phyloP scores from a whole-genome alignment of 2,888 invertebrate species.

The Cremastinae sp. region DNA sequence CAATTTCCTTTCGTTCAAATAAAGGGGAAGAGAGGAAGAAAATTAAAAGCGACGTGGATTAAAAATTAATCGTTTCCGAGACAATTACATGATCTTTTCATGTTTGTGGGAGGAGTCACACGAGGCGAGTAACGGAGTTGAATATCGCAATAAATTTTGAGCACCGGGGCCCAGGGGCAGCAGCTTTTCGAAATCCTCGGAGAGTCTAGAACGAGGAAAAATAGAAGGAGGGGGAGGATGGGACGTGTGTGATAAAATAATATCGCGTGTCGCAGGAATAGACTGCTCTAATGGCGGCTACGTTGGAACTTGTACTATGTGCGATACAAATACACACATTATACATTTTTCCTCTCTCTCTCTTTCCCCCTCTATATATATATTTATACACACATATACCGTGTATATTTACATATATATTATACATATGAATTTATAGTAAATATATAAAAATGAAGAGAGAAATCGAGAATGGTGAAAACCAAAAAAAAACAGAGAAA shows the following conservation, averaged over 20 bases:
- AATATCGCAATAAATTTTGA: too few relatives aligned
- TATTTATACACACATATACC: constrained; percentile 2
- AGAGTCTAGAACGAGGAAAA: background rate
- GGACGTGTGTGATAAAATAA: constrained; percentile 56
- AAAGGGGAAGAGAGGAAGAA: constrained; percentile 2
- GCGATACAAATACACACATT: too few relatives aligned
- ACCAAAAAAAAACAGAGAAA: background rate
- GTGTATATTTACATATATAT: constrained; percentile 18
- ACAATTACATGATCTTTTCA: too few relatives aligned
- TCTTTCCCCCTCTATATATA: too few relatives aligned
- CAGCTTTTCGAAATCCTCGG: constrained; percentile 11
- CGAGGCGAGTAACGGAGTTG: too few relatives aligned
- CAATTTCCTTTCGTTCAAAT: background rate
- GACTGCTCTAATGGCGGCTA: constrained; percentile 52
- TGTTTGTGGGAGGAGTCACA: too few relatives aligned
- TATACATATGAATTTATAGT: constrained; percentile 27
- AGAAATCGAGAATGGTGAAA: background rate
- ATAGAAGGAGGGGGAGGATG: constrained; percentile 7
- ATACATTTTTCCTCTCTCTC: too few relatives aligned
- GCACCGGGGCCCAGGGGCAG: too few relatives aligned
- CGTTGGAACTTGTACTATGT: constrained; percentile 21
- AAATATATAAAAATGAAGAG: constrained; percentile 32
- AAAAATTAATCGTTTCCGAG: too few relatives aligned
- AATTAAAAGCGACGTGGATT: too few relatives aligned
- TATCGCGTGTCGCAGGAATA: constrained; percentile 60